phyloP scores from a whole-genome alignment of 2,888 invertebrate species.

The Noctua janthina region DNA sequence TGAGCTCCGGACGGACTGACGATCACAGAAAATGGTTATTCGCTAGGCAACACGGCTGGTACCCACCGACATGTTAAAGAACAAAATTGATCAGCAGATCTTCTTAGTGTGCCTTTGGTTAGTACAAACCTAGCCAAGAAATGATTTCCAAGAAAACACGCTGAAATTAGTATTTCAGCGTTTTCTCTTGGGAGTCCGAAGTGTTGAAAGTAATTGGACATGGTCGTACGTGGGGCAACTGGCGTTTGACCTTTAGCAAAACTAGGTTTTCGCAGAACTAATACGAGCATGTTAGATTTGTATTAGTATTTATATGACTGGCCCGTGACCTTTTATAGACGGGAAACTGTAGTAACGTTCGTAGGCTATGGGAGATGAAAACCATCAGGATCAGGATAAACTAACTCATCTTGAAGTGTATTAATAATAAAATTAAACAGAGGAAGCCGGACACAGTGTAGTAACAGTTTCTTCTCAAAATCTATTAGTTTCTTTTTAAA shows the following conservation, averaged over 20 bases:
- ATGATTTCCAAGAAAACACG: background rate
- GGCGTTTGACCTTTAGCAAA: background rate
- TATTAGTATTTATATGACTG: background rate
- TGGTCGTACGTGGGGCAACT: background rate
- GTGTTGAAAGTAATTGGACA: conserved; percentile 37
- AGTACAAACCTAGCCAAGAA: background rate
- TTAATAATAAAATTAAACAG: background rate
- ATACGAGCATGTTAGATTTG: background rate
- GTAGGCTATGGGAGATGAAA: background rate
- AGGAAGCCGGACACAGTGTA: background rate
- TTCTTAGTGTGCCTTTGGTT: background rate
- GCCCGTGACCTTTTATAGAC: background rate
- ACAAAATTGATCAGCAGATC: background rate
- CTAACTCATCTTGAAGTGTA: background rate
- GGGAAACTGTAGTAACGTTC: background rate
- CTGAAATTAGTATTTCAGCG: background rate
- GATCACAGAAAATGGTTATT: no score
- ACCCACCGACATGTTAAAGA: background rate
- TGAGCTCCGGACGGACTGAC: no score
- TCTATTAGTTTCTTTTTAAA: background rate
- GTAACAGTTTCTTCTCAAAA: background rate
- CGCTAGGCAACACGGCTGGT: background rate
- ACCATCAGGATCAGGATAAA: background rate
- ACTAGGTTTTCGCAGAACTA: background rate
- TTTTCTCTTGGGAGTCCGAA: conserved; percentile 9